Evolutionary conservation across 1,140 invertebrate species (phyloP).

Genomic region (Drosophila orosa): DNA sequence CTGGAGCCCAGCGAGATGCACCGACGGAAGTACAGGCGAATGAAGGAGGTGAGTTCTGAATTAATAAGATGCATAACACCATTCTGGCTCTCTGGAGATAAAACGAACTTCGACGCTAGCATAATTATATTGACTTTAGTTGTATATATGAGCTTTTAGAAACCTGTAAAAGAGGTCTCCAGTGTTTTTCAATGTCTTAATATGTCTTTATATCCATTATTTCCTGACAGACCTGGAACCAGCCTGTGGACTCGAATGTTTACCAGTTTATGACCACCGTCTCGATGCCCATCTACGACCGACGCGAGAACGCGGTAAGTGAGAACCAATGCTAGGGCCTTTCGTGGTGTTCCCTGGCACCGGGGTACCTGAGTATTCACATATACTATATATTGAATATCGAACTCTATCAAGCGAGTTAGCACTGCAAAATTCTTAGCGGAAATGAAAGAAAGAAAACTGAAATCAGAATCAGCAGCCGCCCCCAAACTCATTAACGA

Average conservation of each 20-base stretch:
- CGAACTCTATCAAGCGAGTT: conserved; percentile 52
- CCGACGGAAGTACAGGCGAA: conserved; percentile 63
- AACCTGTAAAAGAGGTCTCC: no score
- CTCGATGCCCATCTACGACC: conserved; percentile 95
- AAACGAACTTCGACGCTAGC: no score
- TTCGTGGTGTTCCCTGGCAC: conserved; percentile 12
- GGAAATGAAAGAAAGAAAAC: conserved; percentile 49
- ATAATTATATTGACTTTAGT: no score
- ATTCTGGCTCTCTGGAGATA: not conserved
- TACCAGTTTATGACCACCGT: conserved; percentile 95
- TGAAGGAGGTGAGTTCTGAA: conserved; percentile 56
- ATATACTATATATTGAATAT: conserved; percentile 29
- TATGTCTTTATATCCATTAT: not conserved
- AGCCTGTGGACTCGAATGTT: conserved; percentile 86
- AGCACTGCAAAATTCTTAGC: conserved; percentile 71
- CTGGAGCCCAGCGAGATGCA: conserved; percentile 63
- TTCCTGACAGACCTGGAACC: conserved; percentile 86
- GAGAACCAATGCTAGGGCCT: not conserved
- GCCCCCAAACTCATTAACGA: conserved; percentile 50
- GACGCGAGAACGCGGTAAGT: conserved; percentile 91
- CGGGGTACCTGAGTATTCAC: not conserved
- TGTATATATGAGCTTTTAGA: no score
- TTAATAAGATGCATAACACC: not conserved
- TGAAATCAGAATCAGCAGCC: conserved; percentile 36
- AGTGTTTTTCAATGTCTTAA: not conserved